Conservation (phyloP, 2,888 invertebrate species). For the Falcaria lacertinaria region DNA sequence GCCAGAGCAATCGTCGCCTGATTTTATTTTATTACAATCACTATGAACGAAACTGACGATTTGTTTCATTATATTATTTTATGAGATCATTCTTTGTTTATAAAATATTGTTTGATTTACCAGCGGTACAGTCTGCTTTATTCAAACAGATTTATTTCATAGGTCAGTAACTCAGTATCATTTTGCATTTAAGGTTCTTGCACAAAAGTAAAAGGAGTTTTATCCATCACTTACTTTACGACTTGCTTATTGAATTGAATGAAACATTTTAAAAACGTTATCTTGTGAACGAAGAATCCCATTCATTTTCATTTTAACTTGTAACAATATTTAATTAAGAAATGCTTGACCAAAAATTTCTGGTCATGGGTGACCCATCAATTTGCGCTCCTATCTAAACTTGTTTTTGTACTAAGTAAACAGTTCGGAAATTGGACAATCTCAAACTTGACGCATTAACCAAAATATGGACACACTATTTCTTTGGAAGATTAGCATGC, state of each 20-base stretch:
- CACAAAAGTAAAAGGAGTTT: too few species aligned
- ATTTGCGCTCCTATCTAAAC: constrained; percentile 46
- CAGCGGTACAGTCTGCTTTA: too few species aligned
- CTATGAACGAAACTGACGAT: constrained; percentile 47
- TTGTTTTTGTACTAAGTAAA: constrained; percentile 46
- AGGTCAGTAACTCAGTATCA: too few species aligned
- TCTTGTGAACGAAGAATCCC: constrained; percentile 33
- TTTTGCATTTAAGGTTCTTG: too few species aligned
- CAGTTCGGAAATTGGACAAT: too few species aligned
- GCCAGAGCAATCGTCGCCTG: constrained; percentile 47
- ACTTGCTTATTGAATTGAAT: too few species aligned
- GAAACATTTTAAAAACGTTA: constrained; percentile 1
- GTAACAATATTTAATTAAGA: constrained; percentile 19
- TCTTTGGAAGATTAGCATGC: too few species aligned
- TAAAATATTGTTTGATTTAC: constrained; percentile 4
- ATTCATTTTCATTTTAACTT: constrained; percentile 12
- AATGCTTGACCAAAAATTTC: constrained; percentile 17
- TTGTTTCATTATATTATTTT: constrained; percentile 61
- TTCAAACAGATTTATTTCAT: too few species aligned
- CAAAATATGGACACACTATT: too few species aligned
- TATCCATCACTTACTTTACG: too few species aligned
- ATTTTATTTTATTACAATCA: constrained; percentile 63
- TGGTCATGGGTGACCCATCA: constrained; percentile 54
- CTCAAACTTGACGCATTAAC: too few species aligned
- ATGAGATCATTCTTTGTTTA: constrained; percentile 36